phyloP scores from a whole-genome alignment of 2,888 invertebrate species.

The Aphidius colemani region DNA sequence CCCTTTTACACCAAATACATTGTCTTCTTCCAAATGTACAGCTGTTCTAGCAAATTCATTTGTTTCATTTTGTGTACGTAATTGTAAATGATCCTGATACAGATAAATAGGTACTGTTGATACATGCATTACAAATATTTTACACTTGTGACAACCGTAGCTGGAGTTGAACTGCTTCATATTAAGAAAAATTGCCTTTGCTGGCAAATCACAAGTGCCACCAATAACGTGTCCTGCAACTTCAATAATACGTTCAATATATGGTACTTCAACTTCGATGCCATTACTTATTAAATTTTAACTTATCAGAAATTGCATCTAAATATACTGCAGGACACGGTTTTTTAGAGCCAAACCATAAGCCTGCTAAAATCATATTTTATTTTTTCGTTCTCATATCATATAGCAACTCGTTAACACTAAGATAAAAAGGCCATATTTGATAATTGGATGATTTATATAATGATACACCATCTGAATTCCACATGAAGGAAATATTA shows the following conservation, averaged over 20 bases:
- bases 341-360: conserved; percentile 29
- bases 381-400: conserved; percentile 15
- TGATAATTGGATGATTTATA: conserved; percentile 29
- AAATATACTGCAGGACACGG: conserved; percentile 21
- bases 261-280: neutral
- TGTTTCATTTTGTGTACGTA: neutral
- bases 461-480: conserved; percentile 27
- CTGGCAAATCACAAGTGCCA: conserved; percentile 19
- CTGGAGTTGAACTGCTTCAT: conserved; percentile 15
- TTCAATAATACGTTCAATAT: neutral
- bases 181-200: conserved; percentile 17
- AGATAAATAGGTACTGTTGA: neutral
- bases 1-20: conserved; percentile 25
- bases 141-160: conserved; percentile 24
- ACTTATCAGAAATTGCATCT: conserved; percentile 4
- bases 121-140: neutral
- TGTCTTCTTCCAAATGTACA: neutral
- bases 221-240: neutral
- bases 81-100: neutral
- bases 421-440: conserved; percentile 31
- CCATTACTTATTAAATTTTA: conserved; percentile 5
- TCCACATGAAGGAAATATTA: conserved; percentile 34
- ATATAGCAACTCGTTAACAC: conserved; percentile 25
- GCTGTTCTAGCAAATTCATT: neutral
- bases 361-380: conserved; percentile 26